Evolutionary conservation across 2,113 vertebrate species (phyloP).

Genomic region (Hydrochoerus hydrochaeris): DNA sequence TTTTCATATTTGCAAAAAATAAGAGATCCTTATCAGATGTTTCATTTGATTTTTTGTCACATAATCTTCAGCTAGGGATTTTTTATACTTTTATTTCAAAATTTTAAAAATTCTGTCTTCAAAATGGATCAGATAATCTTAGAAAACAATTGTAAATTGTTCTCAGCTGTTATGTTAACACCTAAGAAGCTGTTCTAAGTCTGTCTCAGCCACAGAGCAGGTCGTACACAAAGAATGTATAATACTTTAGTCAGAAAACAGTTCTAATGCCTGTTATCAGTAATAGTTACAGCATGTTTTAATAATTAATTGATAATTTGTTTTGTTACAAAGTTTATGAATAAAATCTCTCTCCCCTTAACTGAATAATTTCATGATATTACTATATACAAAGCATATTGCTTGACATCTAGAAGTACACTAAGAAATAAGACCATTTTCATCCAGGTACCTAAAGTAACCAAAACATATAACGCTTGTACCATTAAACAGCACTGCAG

Average conservation of each 20-base stretch:
- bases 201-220: neutral
- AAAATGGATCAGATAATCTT: constrained; percentile 35
- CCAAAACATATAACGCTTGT: neutral
- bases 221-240: neutral
- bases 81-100: constrained; percentile 50
- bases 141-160: constrained; percentile 51
- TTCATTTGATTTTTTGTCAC: neutral
- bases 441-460: neutral
- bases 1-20: neutral
- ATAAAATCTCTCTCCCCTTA: neutral
- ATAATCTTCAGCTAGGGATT: neutral
- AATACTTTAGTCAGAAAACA: neutral
- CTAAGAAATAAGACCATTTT: neutral
- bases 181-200: neutral
- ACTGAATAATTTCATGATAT: neutral
- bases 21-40: constrained; percentile 8
- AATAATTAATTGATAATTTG: neutral
- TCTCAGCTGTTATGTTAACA: neutral
- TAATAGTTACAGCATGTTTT: neutral
- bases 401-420: neutral
- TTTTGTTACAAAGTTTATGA: neutral
- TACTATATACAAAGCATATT: neutral
- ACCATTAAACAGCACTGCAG: neutral
- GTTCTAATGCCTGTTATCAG: neutral
- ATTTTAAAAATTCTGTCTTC: neutral